Evolutionary conservation across 2,888 invertebrate species (phyloP).

Genomic region (Lithophane semibrunnea): DNA sequence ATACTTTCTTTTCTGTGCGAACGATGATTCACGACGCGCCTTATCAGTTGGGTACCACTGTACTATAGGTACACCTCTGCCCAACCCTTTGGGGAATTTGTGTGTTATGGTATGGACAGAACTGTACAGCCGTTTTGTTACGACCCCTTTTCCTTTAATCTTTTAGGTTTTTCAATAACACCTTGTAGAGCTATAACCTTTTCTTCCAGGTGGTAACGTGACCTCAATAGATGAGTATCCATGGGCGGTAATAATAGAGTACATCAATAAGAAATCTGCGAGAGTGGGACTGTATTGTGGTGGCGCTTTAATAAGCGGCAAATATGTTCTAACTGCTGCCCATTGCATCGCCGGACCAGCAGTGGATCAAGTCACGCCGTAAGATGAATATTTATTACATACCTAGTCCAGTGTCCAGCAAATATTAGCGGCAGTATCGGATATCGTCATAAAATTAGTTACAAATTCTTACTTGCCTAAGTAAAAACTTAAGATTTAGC

Average conservation of each 20-base stretch:
- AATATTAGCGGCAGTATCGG: too few species aligned
- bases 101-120: too few species aligned
- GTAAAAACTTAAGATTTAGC: too few species aligned
- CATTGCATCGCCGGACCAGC: slow-evolving; percentile 88
- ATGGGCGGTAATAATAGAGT: slow-evolving; percentile 88
- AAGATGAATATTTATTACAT: slow-evolving; percentile 62
- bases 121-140: background rate
- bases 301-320: slow-evolving; percentile 86
- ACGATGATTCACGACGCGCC: too few species aligned
- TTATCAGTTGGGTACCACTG: too few species aligned
- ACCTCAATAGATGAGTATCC: slow-evolving; percentile 89
- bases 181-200: background rate
- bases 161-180: background rate
- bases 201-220: slow-evolving; percentile 45
- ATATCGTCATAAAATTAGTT: too few species aligned
- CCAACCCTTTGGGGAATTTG: too few species aligned
- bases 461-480: too few species aligned
- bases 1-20: too few species aligned
- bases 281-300: slow-evolving; percentile 81
- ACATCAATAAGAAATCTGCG: slow-evolving; percentile 59
- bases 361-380: slow-evolving; percentile 81
- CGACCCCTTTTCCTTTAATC: background rate
- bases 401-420: too few species aligned
- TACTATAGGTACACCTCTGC: too few species aligned
- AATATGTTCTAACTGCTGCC: slow-evolving; percentile 89